Percentiles rank a stretch among this genome's conserved stretches.
These are phyloP conservation scores for Mormyrus proboscirostris DNA, from an alignment of 2,797 vertebrate genomes.

Conservation along the genomic window DNA sequence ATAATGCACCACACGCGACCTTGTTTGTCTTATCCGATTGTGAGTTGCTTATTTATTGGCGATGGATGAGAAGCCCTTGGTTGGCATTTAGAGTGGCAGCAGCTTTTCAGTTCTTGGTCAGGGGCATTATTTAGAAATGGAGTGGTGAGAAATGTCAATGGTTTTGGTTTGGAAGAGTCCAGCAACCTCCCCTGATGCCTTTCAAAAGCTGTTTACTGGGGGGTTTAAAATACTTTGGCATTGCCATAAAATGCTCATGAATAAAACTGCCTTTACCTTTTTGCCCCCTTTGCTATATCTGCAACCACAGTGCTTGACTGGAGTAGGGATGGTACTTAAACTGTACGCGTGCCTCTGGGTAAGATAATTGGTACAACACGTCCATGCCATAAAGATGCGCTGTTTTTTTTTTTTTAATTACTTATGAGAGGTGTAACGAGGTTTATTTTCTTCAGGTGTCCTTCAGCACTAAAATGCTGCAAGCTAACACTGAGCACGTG, in stretches of 20 bases:
- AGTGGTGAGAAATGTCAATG: neutral
- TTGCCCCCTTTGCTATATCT: neutral
- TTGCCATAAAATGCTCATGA: neutral
- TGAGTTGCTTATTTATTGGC: constrained; percentile 21
- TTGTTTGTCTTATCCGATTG: constrained; percentile 13
- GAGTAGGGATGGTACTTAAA: neutral
- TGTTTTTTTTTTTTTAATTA: constrained; percentile 18
- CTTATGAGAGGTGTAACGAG: neutral
- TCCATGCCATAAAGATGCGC: neutral
- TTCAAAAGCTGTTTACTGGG: neutral
- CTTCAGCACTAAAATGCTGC: neutral
- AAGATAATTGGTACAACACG: neutral
- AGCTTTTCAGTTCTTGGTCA: constrained; percentile 1
- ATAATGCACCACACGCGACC: neutral
- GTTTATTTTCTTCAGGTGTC: constrained; percentile 3
- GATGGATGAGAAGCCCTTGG: neutral
- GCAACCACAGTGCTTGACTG: neutral
- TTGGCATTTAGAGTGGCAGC: neutral
- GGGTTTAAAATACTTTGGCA: neutral
- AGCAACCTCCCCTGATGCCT: neutral
- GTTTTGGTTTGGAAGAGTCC: neutral
- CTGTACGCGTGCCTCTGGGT: neutral
- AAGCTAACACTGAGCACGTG: constrained; percentile 26
- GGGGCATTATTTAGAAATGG: constrained; percentile 5
- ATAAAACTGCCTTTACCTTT: neutral